These are phyloP conservation scores for Agrotis ipsilon DNA, from an alignment of 2,888 invertebrate species.

Conservation along the genomic window DNA sequence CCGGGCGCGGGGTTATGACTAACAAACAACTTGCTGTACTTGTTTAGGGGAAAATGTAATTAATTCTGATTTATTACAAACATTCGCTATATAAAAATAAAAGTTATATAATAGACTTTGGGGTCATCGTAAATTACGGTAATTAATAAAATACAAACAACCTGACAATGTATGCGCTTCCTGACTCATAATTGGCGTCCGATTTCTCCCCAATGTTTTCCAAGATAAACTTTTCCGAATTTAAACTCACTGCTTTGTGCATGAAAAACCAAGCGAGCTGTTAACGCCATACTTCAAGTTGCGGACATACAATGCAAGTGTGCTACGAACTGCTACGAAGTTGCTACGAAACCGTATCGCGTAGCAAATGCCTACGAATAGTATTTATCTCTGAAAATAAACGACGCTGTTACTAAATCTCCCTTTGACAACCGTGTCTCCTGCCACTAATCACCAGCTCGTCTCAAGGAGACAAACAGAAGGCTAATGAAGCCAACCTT, in stretches of 20 bases:
- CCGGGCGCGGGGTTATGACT: background rate
- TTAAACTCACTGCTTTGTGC: no score
- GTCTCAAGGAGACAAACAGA: slow-evolving; percentile 22
- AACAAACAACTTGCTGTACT: slow-evolving; percentile 32
- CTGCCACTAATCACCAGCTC: slow-evolving; percentile 5
- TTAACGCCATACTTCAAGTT: no score
- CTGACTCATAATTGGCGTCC: no score
- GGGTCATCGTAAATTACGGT: no score
- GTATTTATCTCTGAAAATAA: background rate
- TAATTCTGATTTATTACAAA: slow-evolving; percentile 38
- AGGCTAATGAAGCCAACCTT: slow-evolving; percentile 9
- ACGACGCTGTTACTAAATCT: background rate
- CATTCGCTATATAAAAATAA: background rate
- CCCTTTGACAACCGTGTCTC: background rate
- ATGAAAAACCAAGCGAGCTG: no score
- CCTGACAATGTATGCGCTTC: no score
- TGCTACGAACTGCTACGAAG: slow-evolving; percentile 46
- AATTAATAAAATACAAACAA: no score
- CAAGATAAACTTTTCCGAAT: no score
- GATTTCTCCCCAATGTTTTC: no score
- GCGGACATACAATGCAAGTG: background rate
- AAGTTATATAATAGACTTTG: no score
- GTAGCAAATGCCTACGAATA: slow-evolving; percentile 19
- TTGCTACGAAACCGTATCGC: slow-evolving; percentile 29
- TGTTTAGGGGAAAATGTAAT: slow-evolving; percentile 24